Evolutionary conservation across 2,113 vertebrate species (phyloP).

Genomic region (Oreochromis spilurus): DNA sequence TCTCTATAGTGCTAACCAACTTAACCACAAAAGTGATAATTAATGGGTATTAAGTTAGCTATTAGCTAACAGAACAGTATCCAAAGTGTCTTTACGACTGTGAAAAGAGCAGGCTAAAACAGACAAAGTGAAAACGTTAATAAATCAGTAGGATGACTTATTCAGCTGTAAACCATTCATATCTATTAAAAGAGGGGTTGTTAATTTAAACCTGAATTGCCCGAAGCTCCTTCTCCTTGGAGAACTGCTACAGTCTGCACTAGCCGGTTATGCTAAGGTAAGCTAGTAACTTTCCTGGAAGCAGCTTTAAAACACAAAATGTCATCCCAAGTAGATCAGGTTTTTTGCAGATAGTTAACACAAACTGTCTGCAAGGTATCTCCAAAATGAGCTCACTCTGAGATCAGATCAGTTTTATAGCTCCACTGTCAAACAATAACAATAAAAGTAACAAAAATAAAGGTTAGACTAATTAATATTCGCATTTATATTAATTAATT

Average conservation of each 20-base stretch:
- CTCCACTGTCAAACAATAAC: neutral
- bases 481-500: neutral
- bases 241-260: neutral
- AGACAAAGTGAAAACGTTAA: fast-evolving
- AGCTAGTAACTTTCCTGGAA: neutral
- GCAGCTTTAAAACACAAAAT: neutral
- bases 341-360: neutral
- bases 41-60: neutral
- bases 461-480: neutral
- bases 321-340: fast-evolving
- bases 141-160: neutral
- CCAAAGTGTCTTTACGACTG: neutral
- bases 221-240: neutral
- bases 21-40: neutral
- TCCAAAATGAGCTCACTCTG: neutral
- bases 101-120: neutral
- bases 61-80: neutral
- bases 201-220: neutral
- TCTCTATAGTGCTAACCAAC: neutral
- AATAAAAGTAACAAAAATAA: neutral
- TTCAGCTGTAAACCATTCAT: neutral
- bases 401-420: neutral
- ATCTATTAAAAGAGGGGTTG: neutral
- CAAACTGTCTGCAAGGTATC: neutral
- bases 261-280: neutral